Base-by-base conservation (phyloP, 1,140 invertebrate species). In the Grapholita molesta region DNA sequence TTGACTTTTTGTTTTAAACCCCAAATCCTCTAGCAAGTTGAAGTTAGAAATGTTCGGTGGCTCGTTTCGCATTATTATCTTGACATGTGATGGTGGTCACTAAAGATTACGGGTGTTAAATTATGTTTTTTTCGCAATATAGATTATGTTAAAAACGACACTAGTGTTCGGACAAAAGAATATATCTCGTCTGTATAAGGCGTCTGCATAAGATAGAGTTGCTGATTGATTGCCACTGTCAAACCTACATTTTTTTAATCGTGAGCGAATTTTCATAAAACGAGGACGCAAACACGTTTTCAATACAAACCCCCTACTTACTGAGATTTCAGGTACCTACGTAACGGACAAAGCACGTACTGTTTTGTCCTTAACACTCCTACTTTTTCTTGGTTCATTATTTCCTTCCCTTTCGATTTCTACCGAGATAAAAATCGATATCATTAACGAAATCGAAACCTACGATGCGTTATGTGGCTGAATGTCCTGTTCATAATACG, bases 391-490 rank as follows among this genome's bases (percentile, higher is more conserved):
- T 53, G 66, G 70, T 64, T 73, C 70, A 57, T 76, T 64, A 67
- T 76, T 75, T 71, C 66, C 73, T 75, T 84, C 82, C 84, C 85
- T 91, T 89, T 91, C 88, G 86, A 84, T 91, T 89, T 89, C 86
- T 78, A 81, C 73, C 67, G 57, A 75, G 78, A 84, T 85, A 81
- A 84, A 84, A 86, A 83, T 78, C 86, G 87, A 89, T 91, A 91
- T 89, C 87, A 86, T 89, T 85, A 91, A 87, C 83, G 89, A 91
- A 91, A 91, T 91, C 85, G 89, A 91, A 91, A 91, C 88, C 89
- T 88, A 83, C 85, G 84, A 88, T 87, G 82, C 79, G 85, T 89
- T 86, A 77, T 84, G 71, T 79, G 78, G 78, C 82, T 88, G 85
- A 89, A 89, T 88, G 87, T 91, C 86, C 78, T 83, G 70, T 68